These are phyloP conservation scores for Galleria mellonella DNA, from an alignment of 1,140 invertebrate genomes.

Conservation along the genomic window DNA sequence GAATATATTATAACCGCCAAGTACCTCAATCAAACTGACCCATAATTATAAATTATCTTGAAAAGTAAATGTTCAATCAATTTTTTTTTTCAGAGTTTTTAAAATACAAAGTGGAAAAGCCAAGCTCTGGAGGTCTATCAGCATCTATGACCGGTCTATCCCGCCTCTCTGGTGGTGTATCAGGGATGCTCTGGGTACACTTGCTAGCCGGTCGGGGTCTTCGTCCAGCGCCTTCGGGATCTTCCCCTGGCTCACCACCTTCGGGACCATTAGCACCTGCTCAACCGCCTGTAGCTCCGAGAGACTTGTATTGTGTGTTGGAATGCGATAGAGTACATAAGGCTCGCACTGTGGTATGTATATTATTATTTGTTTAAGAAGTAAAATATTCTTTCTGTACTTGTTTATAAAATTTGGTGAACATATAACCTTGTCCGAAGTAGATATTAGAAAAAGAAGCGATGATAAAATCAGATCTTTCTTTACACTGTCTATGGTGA, in stretches of 20 bases:
- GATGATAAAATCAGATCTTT: too few relatives aligned
- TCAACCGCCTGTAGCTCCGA: constrained; percentile 76
- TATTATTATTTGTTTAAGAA: neutral
- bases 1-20: too few relatives aligned
- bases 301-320: constrained; percentile 97
- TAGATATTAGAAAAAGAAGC: too few relatives aligned
- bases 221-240: constrained; percentile 83
- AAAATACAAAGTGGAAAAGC: constrained; percentile 93
- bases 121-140: constrained; percentile 71
- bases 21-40: too few relatives aligned
- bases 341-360: constrained; percentile 91
- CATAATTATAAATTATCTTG: too few relatives aligned
- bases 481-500: too few relatives aligned
- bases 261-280: constrained; percentile 49
- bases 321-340: constrained; percentile 98
- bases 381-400: too few relatives aligned
- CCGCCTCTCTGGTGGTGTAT: constrained; percentile 78
- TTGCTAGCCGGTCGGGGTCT: constrained; percentile 91
- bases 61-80: neutral
- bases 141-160: constrained; percentile 65
- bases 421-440: too few relatives aligned
- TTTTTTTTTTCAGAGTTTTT: constrained; percentile 82
- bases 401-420: too few relatives aligned
- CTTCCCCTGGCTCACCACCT: constrained; percentile 78
- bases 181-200: constrained; percentile 93